These are phyloP conservation scores for Nyctibius grandis DNA, from an alignment of 2,797 vertebrate genomes.

Conservation along the genomic window DNA sequence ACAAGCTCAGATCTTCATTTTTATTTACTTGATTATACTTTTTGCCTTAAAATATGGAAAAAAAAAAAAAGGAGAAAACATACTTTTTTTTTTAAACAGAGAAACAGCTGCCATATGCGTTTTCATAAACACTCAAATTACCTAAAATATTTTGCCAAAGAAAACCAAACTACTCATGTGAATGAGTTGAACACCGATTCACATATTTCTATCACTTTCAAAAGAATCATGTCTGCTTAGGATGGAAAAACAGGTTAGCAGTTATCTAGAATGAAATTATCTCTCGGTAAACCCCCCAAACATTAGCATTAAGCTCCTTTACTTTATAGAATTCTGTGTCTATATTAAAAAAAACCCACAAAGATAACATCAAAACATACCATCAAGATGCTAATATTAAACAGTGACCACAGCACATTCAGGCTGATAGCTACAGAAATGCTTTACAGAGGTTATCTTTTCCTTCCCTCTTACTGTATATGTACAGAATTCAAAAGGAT, in stretches of 20 bases:
- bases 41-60: neutral
- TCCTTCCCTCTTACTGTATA: neutral
- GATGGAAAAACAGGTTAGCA: neutral
- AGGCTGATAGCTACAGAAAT: neutral
- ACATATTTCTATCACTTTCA: neutral
- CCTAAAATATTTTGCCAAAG: neutral
- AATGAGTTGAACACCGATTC: neutral
- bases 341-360: neutral
- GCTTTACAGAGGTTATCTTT: neutral
- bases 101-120: neutral
- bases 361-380: neutral
- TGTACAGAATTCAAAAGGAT: neutral
- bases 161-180: neutral
- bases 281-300: neutral
- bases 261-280: neutral
- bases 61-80: neutral
- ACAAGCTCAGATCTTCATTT: neutral
- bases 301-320: neutral
- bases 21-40: neutral
- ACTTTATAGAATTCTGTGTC: neutral
- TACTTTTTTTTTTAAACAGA: neutral
- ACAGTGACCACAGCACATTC: neutral
- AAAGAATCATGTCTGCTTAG: neutral
- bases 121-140: neutral
- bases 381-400: neutral